Base-by-base conservation (phyloP, 1,140 invertebrate genomes). In the Homalodisca vitripennis region DNA sequence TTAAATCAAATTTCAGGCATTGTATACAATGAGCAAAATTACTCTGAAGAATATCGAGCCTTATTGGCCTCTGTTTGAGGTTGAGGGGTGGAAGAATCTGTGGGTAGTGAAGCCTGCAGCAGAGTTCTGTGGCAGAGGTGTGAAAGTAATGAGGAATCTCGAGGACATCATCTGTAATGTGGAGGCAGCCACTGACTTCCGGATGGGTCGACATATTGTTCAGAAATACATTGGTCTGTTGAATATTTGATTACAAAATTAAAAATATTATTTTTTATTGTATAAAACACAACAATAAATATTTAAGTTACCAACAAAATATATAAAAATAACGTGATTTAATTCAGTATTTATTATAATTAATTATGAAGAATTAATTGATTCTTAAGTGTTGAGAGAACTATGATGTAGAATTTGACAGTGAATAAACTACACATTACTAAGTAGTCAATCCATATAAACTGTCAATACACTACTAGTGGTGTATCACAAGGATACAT, bases 71-170 rank as follows among this genome's bases (percentile, higher is more conserved):
- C 92, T 95, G 77, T 84, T 89, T 64, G 85, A 89, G 0, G 85
- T 93, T 71, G 95, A 96, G 78, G 94, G 94, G 0, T 83, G 86
- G 34, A 84, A 88, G 68, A 97, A 97, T 79, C 87, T 97, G 63
- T 98, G 95, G 95, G 97, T 98, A 72, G 85, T 97, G 29, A 98
- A 98, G 79, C 95, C 95, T 0, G 93, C 94, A 14, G 95, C 95
- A 64, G 93, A 94, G 79, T 97, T 94, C 71, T 84, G 95, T 3
- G 95, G 96, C 0, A 84, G 92, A 75, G 95, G 95, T 48, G 97
- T 97, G 67, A 85, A 90, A 17, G 82, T 97, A 27, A 88, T 93
- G 84, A 92, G 95, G 77, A 89, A 88, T 76, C 82, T 97, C 13
- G 91, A 94, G 71, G 90, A 94, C 74, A 94, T 97, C 46, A 80